phyloP scores from a whole-genome alignment of 2,113 vertebrate species.

The Odontesthes bonariensis region DNA sequence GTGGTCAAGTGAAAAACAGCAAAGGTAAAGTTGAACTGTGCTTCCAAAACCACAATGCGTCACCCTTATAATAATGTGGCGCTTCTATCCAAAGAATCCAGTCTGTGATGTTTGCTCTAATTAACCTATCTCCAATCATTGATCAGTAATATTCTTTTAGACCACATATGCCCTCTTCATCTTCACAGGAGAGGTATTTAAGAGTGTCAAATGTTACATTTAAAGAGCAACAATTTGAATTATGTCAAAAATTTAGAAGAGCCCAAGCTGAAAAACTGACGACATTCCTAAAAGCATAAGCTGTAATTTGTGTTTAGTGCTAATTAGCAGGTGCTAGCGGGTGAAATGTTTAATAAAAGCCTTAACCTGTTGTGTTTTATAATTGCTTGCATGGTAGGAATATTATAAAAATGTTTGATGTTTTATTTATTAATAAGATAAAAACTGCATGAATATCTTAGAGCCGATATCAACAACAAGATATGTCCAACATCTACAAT shows the following conservation, averaged over 20 bases:
- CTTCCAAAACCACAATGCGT: slow-evolving; percentile 12
- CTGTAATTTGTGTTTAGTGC: neutral
- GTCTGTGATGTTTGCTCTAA: slow-evolving; percentile 60
- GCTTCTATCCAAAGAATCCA: slow-evolving; percentile 23
- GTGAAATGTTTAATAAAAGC: neutral
- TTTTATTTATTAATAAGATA: neutral
- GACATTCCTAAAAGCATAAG: too few species aligned
- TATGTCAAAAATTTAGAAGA: too few species aligned
- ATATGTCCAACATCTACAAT: too few species aligned
- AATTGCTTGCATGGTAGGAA: neutral
- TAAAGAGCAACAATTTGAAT: too few species aligned
- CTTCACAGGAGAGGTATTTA: slow-evolving; percentile 5
- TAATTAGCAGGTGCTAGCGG: neutral
- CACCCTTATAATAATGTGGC: slow-evolving; percentile 12
- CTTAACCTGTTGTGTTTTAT: neutral
- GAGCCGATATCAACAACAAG: too few species aligned
- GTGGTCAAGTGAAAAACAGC: slow-evolving; percentile 17
- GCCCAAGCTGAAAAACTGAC: too few species aligned
- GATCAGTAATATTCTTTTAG: slow-evolving; percentile 53
- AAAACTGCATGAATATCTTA: too few species aligned
- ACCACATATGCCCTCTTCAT: slow-evolving; percentile 28
- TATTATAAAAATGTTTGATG: too few species aligned
- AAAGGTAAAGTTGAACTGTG: slow-evolving; percentile 21
- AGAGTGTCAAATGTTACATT: too few species aligned
- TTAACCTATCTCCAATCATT: slow-evolving; percentile 52